phyloP scores from a whole-genome alignment of 2,797 vertebrate genomes.

The Catostomus latipinnis region DNA sequence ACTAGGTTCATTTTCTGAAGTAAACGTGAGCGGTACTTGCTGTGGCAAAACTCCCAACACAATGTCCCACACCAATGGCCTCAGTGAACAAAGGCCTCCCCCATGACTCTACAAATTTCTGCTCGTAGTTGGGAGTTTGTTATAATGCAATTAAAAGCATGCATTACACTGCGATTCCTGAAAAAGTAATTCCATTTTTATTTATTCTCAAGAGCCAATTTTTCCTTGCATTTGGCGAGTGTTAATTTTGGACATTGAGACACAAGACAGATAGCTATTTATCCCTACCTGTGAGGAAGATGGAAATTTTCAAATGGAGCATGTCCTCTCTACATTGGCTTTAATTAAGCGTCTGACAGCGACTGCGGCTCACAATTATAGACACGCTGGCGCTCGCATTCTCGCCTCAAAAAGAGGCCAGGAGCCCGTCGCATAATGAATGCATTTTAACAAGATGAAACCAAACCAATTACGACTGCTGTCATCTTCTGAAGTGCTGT shows the following conservation, averaged over 20 bases:
- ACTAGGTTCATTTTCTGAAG: no score
- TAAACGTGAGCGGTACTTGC: no score
- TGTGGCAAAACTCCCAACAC: no score
- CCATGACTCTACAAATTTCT: no score
- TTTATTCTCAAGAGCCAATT: neutral
- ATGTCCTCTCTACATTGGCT: conserved; percentile 31
- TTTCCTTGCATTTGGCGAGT: neutral
- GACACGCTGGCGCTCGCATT: conserved; percentile 1
- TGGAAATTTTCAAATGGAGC: conserved; percentile 27
- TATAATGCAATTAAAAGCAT: no score
- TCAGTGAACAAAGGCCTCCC: no score
- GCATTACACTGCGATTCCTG: no score
- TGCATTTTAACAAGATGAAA: conserved; percentile 50
- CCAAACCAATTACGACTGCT: conserved; percentile 53
- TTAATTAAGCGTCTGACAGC: conserved; percentile 50
- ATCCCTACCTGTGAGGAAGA: conserved; percentile 25
- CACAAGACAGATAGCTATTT: neutral
- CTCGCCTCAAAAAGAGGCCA: neutral
- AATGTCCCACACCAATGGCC: no score
- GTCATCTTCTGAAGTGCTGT: conserved; percentile 47
- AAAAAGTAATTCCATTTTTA: neutral
- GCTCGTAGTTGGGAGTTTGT: no score
- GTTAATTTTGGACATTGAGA: neutral
- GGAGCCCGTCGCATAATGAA: conserved; percentile 39
- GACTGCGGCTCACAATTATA: conserved; percentile 24